A percentile compares a stretch with the other conserved stretches of the same genome.
phyloP scores from a whole-genome alignment of 2,888 invertebrate species.

The Eutolmus rufibarbis region DNA sequence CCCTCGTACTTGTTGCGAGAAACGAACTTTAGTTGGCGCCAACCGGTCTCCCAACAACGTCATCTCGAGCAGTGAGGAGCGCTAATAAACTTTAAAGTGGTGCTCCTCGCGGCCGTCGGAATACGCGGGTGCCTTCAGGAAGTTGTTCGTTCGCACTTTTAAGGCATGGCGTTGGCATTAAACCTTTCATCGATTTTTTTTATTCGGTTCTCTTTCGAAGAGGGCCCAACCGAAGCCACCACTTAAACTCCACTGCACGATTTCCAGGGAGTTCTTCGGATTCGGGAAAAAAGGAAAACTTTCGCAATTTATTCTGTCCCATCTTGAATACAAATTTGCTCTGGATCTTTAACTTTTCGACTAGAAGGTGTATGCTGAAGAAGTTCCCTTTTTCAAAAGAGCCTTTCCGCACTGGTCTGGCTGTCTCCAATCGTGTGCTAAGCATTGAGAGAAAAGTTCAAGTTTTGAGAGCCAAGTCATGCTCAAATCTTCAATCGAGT shows the following conservation, averaged over 20 bases:
- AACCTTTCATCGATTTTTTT: neutral
- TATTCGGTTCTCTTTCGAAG: neutral
- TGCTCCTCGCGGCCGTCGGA: neutral
- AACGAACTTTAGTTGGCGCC: neutral
- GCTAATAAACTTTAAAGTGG: neutral
- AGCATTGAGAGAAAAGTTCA: neutral
- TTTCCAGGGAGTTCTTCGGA: neutral
- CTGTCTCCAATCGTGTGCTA: neutral
- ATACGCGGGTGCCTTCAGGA: neutral
- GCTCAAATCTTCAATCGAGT: neutral
- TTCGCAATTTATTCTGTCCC: neutral
- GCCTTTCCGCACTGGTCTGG: neutral
- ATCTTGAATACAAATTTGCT: neutral
- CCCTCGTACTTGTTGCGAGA: neutral
- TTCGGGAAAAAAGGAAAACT: conserved; percentile 4
- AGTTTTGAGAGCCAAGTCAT: neutral
- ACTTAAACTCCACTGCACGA: neutral
- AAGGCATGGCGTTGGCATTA: neutral
- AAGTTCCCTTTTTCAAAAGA: neutral
- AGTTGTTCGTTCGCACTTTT: neutral
- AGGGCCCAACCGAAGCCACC: neutral
- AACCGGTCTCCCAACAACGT: neutral
- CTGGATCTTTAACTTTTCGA: neutral
- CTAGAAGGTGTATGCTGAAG: neutral
- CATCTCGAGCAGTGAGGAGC: neutral